Conservation (phyloP, 2,888 invertebrate species). For the Rotaria sp. region DNA sequence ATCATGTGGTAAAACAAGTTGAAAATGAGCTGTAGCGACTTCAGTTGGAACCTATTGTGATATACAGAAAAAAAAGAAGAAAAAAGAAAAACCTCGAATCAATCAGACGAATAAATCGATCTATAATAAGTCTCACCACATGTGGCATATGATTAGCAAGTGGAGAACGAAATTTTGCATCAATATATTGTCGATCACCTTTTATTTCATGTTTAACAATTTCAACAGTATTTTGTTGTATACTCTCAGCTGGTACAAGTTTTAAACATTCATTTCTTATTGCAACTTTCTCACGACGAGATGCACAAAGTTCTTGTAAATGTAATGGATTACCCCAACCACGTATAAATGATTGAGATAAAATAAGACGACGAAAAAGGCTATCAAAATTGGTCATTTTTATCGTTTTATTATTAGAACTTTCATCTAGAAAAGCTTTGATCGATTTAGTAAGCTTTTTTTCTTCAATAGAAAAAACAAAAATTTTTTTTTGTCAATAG, state of each 20-base stretch:
- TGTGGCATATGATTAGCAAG: neutral
- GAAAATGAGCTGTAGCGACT: conserved; percentile 1
- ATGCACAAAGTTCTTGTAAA: conserved; percentile 10
- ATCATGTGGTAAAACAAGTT: neutral
- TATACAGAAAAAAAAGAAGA: too few species aligned
- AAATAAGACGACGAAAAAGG: neutral
- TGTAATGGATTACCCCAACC: conserved; percentile 30
- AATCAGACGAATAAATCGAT: neutral
- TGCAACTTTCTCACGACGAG: neutral
- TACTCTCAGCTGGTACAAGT: neutral
- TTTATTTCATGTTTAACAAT: neutral
- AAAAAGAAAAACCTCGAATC: neutral
- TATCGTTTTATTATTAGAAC: neutral
- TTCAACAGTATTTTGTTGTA: neutral
- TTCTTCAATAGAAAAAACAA: neutral
- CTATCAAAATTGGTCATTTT: neutral
- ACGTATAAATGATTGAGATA: neutral
- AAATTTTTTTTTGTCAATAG: neutral
- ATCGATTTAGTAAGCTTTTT: neutral
- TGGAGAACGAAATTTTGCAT: neutral
- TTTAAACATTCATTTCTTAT: neutral
- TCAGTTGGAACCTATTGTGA: neutral
- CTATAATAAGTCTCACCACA: neutral
- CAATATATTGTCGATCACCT: neutral
- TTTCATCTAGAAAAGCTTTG: neutral